Percentiles rank a stretch among this genome's conserved stretches.
Conservation (phyloP, 2,797 vertebrate species). For the Aulostomus chinensis region DNA sequence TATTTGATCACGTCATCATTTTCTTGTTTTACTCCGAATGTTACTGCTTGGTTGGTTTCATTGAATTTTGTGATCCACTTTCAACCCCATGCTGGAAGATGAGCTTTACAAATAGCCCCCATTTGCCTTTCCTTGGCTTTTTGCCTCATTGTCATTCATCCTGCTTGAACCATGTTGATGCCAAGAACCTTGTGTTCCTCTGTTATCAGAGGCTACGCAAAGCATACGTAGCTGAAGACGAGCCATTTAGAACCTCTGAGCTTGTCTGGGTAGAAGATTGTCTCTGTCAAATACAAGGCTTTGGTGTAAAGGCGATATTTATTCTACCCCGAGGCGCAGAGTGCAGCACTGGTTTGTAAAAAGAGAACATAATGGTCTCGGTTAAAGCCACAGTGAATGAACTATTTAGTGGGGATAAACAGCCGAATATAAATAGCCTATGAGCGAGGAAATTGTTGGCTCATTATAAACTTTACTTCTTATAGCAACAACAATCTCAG, state of each 20-base stretch:
- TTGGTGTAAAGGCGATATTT: constrained; percentile 44
- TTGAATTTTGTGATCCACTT: no score
- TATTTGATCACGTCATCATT: no score
- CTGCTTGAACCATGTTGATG: constrained; percentile 15
- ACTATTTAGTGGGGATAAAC: constrained; percentile 35
- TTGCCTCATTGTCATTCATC: constrained; percentile 12
- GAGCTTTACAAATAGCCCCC: no score
- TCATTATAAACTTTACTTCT: constrained; percentile 36
- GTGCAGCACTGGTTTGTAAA: constrained; percentile 44
- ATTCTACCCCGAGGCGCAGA: constrained; percentile 34
- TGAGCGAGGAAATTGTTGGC: constrained; percentile 9
- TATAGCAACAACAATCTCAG: no score
- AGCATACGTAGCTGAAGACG: constrained; percentile 20
- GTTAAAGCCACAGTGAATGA: constrained; percentile 12
- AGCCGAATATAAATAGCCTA: constrained; percentile 22
- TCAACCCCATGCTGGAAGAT: no score
- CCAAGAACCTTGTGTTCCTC: constrained; percentile 15
- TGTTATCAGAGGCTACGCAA: constrained; percentile 9
- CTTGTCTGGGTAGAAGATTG: constrained; percentile 39
- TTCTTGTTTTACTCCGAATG: no score
- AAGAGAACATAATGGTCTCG: constrained; percentile 37
- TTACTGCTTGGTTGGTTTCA: no score
- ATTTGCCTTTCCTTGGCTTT: no score
- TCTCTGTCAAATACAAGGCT: constrained; percentile 50
- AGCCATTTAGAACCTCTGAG: constrained; percentile 34